Percentiles rank a stretch among this genome's conserved stretches.
Evolutionary conservation across 2,888 invertebrate genomes (phyloP).

Genomic region (Tinea semifulvella): DNA sequence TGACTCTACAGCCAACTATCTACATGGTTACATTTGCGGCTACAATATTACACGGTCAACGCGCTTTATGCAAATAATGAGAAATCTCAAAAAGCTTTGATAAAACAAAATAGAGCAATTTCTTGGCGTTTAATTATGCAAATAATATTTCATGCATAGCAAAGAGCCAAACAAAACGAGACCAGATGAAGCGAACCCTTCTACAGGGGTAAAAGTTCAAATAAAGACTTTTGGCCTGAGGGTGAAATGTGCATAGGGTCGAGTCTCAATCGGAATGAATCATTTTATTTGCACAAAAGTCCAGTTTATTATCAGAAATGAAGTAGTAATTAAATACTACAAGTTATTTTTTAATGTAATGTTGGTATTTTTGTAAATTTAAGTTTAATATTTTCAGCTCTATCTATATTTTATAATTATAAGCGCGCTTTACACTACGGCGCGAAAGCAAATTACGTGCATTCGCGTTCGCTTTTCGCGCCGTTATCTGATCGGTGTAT

Average conservation of each 20-base stretch:
- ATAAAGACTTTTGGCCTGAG: conserved; percentile 44
- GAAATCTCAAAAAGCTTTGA: conserved; percentile 50
- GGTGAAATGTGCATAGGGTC: conserved; percentile 21
- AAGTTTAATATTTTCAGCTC: not conserved
- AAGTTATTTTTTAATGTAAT: not conserved
- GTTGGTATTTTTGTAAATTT: not conserved
- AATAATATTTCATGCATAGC: conserved; percentile 60
- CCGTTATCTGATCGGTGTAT: too few relatives aligned
- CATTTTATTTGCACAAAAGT: not conserved
- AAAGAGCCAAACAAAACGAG: conserved; percentile 56
- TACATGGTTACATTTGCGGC: too few relatives aligned
- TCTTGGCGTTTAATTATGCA: conserved; percentile 58
- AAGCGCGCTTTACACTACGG: too few relatives aligned
- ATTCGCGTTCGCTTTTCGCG: too few relatives aligned
- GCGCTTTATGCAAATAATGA: too few relatives aligned
- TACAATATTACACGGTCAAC: too few relatives aligned
- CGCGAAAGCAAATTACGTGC: too few relatives aligned
- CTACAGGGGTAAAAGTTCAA: conserved; percentile 47
- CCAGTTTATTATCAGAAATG: not conserved
- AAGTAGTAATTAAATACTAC: too few relatives aligned
- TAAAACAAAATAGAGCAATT: conserved; percentile 53
- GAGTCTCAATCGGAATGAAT: conserved; percentile 1
- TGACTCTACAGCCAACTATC: too few relatives aligned
- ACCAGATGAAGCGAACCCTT: conserved; percentile 45
- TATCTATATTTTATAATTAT: too few relatives aligned